Conservation (phyloP, 2,113 vertebrate genomes). For the Phodopus roborovskii region DNA sequence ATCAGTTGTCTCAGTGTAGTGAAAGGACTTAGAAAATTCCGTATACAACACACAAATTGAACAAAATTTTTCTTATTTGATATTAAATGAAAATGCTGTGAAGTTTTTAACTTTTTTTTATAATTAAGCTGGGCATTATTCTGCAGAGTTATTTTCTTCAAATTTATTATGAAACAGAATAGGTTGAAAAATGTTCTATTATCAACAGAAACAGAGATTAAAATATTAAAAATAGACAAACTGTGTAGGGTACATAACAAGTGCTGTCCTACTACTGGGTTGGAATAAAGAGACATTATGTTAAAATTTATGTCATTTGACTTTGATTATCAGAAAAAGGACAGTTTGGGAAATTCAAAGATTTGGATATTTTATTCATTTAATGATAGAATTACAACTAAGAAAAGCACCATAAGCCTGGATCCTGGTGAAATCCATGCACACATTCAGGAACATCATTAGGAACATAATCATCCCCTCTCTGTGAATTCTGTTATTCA, state of each 20-base stretch:
- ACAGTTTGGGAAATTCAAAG: background rate
- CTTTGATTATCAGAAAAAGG: background rate
- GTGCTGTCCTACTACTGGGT: background rate
- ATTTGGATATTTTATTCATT: background rate
- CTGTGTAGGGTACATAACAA: background rate
- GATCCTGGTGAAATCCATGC: background rate
- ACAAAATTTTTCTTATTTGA: background rate
- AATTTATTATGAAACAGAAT: background rate
- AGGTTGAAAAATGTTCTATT: background rate
- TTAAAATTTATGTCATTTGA: background rate
- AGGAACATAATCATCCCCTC: background rate
- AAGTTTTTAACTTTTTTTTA: background rate
- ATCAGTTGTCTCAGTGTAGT: too few species aligned
- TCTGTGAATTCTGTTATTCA: background rate
- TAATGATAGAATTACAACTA: background rate
- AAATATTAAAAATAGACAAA: background rate
- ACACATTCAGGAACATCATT: background rate
- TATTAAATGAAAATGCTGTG: background rate
- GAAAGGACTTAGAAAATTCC: too few species aligned
- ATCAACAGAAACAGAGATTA: background rate
- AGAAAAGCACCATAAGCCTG: background rate
- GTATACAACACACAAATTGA: background rate
- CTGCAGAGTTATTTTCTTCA: background rate
- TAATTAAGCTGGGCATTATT: background rate
- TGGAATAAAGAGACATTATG: background rate